Base-by-base conservation (phyloP, 2,113 vertebrate species). In the Lepus americanus region DNA sequence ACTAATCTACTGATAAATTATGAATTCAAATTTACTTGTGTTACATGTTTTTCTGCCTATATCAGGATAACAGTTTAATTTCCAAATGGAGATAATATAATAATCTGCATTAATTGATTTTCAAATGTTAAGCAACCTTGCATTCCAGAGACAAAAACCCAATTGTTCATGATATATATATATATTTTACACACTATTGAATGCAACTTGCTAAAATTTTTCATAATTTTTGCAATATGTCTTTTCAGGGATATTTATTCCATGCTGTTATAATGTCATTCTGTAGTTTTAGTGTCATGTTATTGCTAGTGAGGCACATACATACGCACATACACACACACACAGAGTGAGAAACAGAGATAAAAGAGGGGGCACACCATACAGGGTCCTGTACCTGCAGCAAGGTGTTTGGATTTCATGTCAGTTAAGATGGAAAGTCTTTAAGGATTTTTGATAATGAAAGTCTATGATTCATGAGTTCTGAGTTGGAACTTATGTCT, bases 281-380 rank as follows among this genome's bases (percentile, higher is more conserved):
- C 10, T 84, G 11, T 7, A 7, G 27, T 51, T 87, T 92, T 63
- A 1, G 0, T 64, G 49, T 74, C n/a, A 49, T 33, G 11, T 89
- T 78, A 63, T 13, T 74, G 19, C 14, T 70, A 33, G 2, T 5
- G 63, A 44, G 6, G 7, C 44, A 44, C 7, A 44, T 6, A 44
- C 44, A 44, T 44, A 44, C 44, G 7, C 6, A 44, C 44, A 44
- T 7, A 44, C 44, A 44, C 6, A 49, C 14, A 16, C 6, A 44
- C 6, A 49, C 14, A 16, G 5, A 69, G 33, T 61, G 16, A 29
- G 22, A 80, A 12, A 8, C 6, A 70, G 16, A 67, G 36, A 33
- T 5, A 17, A 76, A 2, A 74, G 1, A 36, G 14, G n/a, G 31
- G 27, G 17, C 8, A 14, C 0, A 78, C 1, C 17, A 9, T 1